These are phyloP conservation scores for Lysandra coridon DNA, from an alignment of 2,888 invertebrate species.

Conservation along the genomic window DNA sequence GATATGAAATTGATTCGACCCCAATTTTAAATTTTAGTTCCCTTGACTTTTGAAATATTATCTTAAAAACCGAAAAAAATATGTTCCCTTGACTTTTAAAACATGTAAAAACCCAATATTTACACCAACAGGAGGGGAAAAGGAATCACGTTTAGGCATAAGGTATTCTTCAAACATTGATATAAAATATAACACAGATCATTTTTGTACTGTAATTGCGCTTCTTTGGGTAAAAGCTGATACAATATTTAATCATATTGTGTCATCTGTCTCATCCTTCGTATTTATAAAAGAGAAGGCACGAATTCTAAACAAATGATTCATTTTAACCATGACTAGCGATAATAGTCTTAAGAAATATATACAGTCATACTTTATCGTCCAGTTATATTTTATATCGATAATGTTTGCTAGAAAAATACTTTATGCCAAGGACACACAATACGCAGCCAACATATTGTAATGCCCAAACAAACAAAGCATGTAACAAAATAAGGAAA, in stretches of 20 bases:
- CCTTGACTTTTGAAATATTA: background rate
- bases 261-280: too few species aligned
- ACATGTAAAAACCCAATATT: background rate
- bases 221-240: too few species aligned
- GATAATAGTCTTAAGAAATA: too few species aligned
- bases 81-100: background rate
- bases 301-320: too few species aligned
- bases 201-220: background rate
- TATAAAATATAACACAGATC: background rate
- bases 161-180: conserved; percentile 35
- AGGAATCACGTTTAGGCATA: conserved; percentile 42
- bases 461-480: conserved; percentile 35
- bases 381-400: background rate
- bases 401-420: conserved; percentile 40
- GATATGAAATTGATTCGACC: background rate
- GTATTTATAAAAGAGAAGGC: too few species aligned
- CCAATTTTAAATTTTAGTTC: background rate
- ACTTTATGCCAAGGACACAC: conserved; percentile 45
- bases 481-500: background rate
- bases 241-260: too few species aligned
- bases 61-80: background rate
- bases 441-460: conserved; percentile 42
- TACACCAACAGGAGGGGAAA: conserved; percentile 29
- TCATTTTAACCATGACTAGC: too few species aligned
- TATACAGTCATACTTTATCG: too few species aligned